A percentile compares a stretch with the other conserved stretches of the same genome.
Evolutionary conservation across 1,140 invertebrate genomes (phyloP).

Genomic region (Rhyzopertha dominica): DNA sequence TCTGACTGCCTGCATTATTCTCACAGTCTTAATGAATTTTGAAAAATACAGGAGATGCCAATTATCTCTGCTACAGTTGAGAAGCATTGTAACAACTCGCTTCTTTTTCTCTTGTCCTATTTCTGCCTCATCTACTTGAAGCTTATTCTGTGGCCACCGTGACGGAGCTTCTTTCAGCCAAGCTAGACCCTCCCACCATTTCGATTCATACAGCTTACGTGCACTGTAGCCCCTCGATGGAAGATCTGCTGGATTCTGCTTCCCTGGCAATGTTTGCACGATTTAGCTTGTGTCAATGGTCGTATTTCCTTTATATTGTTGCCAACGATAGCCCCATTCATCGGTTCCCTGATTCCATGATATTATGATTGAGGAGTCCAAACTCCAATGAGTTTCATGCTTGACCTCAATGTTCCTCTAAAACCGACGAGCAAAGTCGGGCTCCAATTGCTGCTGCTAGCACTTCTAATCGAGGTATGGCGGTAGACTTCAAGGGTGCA

Average conservation of each 20-base stretch:
- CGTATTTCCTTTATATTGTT: slow-evolving; percentile 30
- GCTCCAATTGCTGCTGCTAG: slow-evolving; percentile 4
- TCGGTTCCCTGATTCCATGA: slow-evolving; percentile 32
- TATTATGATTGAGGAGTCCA: slow-evolving; percentile 37
- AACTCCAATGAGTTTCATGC: slow-evolving; percentile 21
- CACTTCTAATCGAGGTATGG: slow-evolving; percentile 26
- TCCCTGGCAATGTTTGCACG: slow-evolving; percentile 30
- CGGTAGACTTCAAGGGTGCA: slow-evolving; percentile 19
- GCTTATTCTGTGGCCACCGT: background rate
- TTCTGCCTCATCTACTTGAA: too few relatives aligned
- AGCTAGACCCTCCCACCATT: slow-evolving; percentile 5
- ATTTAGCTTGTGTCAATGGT: background rate
- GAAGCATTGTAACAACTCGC: background rate
- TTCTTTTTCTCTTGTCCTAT: slow-evolving; percentile 2
- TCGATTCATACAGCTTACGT: background rate
- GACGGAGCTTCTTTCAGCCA: background rate
- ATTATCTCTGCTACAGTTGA: too few relatives aligned
- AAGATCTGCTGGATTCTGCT: slow-evolving; percentile 40
- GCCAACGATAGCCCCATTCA: slow-evolving; percentile 28
- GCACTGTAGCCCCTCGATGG: background rate
- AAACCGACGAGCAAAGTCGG: background rate
- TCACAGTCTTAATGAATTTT: too few relatives aligned
- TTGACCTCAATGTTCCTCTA: background rate
- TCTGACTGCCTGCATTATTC: too few relatives aligned
- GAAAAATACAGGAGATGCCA: too few relatives aligned